Percentiles rank a stretch among this genome's conserved stretches.
These are phyloP conservation scores for Drosophila subsilvestris DNA, from an alignment of 2,888 invertebrate species.

Conservation along the genomic window DNA sequence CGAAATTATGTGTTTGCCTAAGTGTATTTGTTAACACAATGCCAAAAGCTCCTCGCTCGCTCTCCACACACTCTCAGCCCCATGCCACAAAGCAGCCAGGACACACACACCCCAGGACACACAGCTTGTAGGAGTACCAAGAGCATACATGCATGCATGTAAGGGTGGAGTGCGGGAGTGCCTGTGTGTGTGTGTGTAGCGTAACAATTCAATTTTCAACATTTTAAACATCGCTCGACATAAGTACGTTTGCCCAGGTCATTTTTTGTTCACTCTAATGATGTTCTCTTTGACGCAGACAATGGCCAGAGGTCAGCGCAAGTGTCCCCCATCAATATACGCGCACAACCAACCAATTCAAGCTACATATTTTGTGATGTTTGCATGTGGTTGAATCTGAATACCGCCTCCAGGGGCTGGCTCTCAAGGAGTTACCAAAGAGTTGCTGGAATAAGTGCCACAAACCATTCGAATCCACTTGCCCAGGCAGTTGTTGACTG, in stretches of 20 bases:
- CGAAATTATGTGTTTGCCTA: constrained; percentile 78
- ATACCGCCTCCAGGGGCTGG: no score
- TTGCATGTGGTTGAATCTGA: no score
- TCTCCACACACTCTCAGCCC: neutral
- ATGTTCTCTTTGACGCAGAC: constrained; percentile 7
- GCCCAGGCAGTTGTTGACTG: constrained; percentile 19
- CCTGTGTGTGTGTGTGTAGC: constrained; percentile 24
- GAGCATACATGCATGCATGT: neutral
- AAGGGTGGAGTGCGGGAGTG: neutral
- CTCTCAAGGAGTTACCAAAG: neutral
- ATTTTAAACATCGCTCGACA: constrained; percentile 43
- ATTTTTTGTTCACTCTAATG: constrained; percentile 33
- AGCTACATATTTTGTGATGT: no score
- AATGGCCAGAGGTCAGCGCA: constrained; percentile 1
- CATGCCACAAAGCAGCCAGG: neutral
- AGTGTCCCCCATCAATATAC: neutral
- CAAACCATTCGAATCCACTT: constrained; percentile 14
- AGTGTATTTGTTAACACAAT: constrained; percentile 74
- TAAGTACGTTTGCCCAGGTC: constrained; percentile 16
- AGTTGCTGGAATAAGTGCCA: constrained; percentile 3
- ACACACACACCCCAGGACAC: no score
- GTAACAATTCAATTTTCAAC: constrained; percentile 53
- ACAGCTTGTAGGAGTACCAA: neutral
- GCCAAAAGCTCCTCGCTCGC: constrained; percentile 21
- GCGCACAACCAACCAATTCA: no score